phyloP scores from a whole-genome alignment of 2,888 invertebrate genomes.

The Sussaba pulchella region DNA sequence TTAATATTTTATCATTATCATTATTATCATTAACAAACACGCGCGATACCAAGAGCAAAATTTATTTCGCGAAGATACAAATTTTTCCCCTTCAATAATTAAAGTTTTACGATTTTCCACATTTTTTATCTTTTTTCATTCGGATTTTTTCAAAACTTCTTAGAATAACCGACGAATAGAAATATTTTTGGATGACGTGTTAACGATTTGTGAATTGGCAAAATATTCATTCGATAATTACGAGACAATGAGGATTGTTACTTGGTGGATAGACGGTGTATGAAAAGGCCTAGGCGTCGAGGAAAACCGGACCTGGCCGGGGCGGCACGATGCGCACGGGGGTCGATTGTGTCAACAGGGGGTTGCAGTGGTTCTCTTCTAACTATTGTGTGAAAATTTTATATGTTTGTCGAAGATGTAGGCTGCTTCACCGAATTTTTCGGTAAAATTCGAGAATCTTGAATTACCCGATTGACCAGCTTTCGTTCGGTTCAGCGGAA shows the following conservation, averaged over 20 bases:
- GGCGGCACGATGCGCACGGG: conserved; percentile 67
- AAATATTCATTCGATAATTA: conserved; percentile 67
- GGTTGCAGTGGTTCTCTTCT: conserved; percentile 73
- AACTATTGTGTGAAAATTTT: conserved; percentile 41
- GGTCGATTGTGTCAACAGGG: conserved; percentile 77
- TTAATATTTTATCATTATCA: too few species aligned
- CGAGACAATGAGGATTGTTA: conserved; percentile 56
- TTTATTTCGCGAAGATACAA: too few species aligned
- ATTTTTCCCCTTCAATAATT: too few species aligned
- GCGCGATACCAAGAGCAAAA: too few species aligned
- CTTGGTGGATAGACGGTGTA: conserved; percentile 44
- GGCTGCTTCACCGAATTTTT: conserved; percentile 23
- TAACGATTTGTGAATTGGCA: conserved; percentile 51
- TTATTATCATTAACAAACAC: too few species aligned
- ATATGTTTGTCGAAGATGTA: conserved; percentile 43
- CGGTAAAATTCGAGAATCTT: conserved; percentile 13
- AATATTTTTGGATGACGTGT: conserved; percentile 20
- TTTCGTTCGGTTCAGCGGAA: too few species aligned
- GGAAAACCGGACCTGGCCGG: conserved; percentile 48
- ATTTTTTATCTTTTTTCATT: too few species aligned
- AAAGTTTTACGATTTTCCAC: too few species aligned
- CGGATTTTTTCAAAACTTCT: too few species aligned
- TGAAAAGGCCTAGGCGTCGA: conserved; percentile 40
- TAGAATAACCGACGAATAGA: too few species aligned
- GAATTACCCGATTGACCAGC: too few species aligned